Evolutionary conservation across 2,113 vertebrate species (phyloP).

Genomic region (Butorides virescens): DNA sequence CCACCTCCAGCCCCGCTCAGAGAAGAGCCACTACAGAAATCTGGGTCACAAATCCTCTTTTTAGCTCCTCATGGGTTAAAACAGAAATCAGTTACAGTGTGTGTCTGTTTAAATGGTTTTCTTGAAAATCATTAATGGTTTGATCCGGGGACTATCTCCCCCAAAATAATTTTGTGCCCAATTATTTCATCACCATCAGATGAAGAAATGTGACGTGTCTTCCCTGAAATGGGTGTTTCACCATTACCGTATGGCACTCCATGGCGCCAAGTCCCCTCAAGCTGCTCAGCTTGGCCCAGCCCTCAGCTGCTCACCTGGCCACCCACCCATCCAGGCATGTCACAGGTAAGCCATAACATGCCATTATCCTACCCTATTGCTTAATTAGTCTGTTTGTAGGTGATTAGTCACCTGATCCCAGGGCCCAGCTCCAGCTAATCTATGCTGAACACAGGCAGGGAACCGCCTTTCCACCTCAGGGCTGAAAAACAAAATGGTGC

Average conservation of each 20-base stretch:
- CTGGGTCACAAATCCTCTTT: background rate
- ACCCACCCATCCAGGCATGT: background rate
- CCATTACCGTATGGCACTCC: accelerated
- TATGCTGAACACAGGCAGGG: background rate
- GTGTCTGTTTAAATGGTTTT: background rate
- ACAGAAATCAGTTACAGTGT: accelerated
- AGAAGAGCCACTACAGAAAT: background rate
- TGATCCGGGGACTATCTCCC: background rate
- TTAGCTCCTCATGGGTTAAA: background rate
- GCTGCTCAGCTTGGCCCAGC: background rate
- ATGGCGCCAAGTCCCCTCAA: background rate
- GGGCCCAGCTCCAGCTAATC: background rate
- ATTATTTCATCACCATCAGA: accelerated
- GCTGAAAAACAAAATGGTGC: background rate
- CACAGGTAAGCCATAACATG: background rate
- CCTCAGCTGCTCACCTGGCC: background rate
- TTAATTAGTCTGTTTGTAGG: slow-evolving; percentile 31
- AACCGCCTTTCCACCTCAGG: background rate
- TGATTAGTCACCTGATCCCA: slow-evolving; percentile 32
- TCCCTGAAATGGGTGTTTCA: background rate
- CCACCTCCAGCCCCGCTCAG: accelerated
- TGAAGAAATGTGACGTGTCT: background rate
- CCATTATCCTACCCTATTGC: background rate
- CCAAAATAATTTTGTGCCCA: background rate
- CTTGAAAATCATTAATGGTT: background rate